Base-by-base conservation (phyloP, 2,113 vertebrate genomes). In the Stigmatopora argus region DNA sequence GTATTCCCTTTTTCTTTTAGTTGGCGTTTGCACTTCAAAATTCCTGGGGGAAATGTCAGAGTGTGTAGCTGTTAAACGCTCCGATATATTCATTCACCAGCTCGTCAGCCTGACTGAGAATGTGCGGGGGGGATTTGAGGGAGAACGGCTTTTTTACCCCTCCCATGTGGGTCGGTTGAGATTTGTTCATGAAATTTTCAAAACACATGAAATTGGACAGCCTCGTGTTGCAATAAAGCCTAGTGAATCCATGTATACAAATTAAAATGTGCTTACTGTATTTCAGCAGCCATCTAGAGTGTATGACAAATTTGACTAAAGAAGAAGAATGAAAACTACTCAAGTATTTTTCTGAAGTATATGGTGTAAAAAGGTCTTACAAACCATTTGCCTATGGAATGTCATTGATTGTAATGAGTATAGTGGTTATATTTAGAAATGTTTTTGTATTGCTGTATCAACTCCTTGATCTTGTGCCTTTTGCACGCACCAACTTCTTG, bases 21-120 rank as follows among this genome's bases (percentile, higher is more conserved):
- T 65, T 52, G 44, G 26, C 55, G 38, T 52, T 67, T 55, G n/a
- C 23, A 55, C 19, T 53, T 65, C 41, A 41, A 19, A 26, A 48
- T 52, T 70, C 59, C 51, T 26, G 57, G 18, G 58, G 51, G 51
- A 66, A 47, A 62, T 56, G 46, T 41, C 19, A 62, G 26, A 1
- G 26, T 56, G 35, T 62, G 45, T 9, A 53, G 53, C 34, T 64
- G 56, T 47, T 53, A 53, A 61, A 57, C 19, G 35, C 18, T 35
- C 35, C 9, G 17, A 38, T 21, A 14, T 60, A n/a, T 31, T 65
- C n/a, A 72, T 52, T 19, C 35, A 60, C 19, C 26, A 31, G 10
- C 21, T 35, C 17, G 61, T 63, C 45, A 58, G 46, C 2, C 17
- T 19, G 48, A 53, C 21, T 53, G 18, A 10, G 34, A 61, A 46